A percentile compares a stretch with the other conserved stretches of the same genome.
phyloP scores from a whole-genome alignment of 1,140 invertebrate genomes.

The Cyclargus thomasi region DNA sequence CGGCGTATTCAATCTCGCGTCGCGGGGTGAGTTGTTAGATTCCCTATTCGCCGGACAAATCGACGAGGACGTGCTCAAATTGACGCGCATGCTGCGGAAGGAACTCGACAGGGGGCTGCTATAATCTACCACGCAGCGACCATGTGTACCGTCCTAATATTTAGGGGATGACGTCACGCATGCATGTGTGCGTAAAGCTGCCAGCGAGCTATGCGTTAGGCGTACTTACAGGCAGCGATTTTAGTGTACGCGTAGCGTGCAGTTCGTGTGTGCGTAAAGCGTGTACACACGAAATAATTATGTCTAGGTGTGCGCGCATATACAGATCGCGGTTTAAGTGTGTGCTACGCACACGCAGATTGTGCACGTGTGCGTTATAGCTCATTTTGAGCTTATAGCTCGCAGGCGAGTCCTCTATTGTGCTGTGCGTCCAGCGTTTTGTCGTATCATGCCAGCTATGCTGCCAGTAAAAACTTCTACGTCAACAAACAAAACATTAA shows the following conservation, averaged over 20 bases:
- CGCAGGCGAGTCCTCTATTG: no score
- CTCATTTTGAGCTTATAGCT: neutral
- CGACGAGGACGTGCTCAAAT: constrained; percentile 60
- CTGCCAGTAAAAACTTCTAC: neutral
- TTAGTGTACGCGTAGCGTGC: no score
- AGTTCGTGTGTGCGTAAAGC: no score
- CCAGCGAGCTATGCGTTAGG: no score
- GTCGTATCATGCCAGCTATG: neutral
- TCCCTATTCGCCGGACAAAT: constrained; percentile 59
- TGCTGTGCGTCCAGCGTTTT: neutral
- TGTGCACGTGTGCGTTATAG: neutral
- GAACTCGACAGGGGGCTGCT: constrained; percentile 62
- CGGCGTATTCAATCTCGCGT: constrained; percentile 57
- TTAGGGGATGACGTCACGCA: no score
- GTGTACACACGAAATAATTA: no score
- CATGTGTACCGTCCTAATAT: constrained; percentile 52
- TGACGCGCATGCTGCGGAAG: constrained; percentile 61
- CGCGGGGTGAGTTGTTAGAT: constrained; percentile 56
- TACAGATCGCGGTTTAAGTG: neutral
- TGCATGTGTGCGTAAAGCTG: no score
- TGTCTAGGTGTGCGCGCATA: no score
- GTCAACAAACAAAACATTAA: neutral
- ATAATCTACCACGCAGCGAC: constrained; percentile 37
- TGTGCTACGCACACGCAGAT: neutral
- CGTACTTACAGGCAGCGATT: no score